A percentile compares a stretch with the other conserved stretches of the same genome.
Conservation (phyloP, 2,113 vertebrate species). For the Cephalopterus ornatus region DNA sequence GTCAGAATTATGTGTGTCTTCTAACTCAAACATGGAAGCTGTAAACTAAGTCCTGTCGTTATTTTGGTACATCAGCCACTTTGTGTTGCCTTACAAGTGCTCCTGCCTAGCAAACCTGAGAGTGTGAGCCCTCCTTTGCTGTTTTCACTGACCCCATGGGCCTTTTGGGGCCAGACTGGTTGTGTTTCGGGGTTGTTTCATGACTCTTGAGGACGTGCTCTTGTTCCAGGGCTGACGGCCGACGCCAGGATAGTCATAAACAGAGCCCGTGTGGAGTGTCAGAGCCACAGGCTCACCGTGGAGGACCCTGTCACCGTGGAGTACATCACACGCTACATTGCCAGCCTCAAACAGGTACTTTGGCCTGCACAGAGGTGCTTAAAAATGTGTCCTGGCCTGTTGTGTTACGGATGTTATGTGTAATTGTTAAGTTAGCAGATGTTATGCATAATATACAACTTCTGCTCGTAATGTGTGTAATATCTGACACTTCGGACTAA, state of each 20-base stretch:
- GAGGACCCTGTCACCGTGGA: conserved; percentile 88
- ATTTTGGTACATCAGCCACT: not conserved
- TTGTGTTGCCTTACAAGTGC: not conserved
- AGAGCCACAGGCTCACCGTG: conserved; percentile 87
- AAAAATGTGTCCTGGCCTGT: not conserved
- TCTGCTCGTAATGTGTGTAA: rapidly evolving
- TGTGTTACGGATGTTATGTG: rapidly evolving
- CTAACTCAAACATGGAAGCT: not conserved
- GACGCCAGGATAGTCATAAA: conserved; percentile 88
- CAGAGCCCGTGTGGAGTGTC: conserved; percentile 85
- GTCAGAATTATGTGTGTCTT: not conserved
- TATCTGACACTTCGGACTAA: not conserved
- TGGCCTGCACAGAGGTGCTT: not conserved
- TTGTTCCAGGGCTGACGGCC: conserved; percentile 78
- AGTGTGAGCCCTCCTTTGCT: not conserved
- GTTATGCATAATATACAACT: rapidly evolving
- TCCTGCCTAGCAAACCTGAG: not conserved
- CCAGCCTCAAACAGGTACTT: conserved; percentile 84
- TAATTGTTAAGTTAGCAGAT: not conserved
- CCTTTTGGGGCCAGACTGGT: not conserved
- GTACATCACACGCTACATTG: conserved; percentile 88
- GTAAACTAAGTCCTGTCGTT: not conserved
- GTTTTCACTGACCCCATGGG: not conserved
- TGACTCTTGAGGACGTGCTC: not conserved
- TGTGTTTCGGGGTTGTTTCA: not conserved